Percentiles rank a stretch among this genome's conserved stretches.
Conservation (phyloP, 2,113 vertebrate genomes). For the Rhabdornis inornatus region DNA sequence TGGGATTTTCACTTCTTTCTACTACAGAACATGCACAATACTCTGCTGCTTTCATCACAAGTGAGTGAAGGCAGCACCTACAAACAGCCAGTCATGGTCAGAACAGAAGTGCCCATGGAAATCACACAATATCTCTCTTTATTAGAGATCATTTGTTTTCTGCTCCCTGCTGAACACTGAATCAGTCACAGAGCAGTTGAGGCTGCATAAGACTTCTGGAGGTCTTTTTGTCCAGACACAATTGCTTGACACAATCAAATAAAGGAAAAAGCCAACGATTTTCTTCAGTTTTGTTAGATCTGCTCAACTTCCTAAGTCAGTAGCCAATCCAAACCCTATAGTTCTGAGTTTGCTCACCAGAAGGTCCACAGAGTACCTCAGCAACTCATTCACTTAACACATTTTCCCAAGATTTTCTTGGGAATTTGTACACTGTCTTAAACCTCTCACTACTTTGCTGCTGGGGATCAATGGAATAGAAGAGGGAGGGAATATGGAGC, state of each 20-base stretch:
- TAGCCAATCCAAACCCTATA: background rate
- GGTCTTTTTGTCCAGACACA: background rate
- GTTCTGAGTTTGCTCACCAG: background rate
- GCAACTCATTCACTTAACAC: background rate
- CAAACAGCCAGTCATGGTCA: background rate
- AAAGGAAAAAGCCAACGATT: background rate
- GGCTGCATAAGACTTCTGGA: background rate
- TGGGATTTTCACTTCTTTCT: background rate
- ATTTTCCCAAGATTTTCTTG: background rate
- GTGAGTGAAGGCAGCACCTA: background rate
- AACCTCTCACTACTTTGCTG: background rate
- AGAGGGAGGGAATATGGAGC: background rate
- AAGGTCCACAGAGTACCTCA: background rate
- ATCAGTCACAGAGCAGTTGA: too few relatives aligned
- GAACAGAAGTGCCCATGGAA: background rate
- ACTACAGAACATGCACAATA: fast-evolving
- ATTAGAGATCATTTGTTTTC: background rate
- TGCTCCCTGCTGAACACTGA: background rate
- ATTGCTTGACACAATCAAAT: background rate
- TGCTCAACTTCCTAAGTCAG: background rate
- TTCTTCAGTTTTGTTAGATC: background rate
- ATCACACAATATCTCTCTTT: background rate
- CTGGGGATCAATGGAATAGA: background rate
- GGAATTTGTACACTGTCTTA: background rate
- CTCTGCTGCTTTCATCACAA: background rate